Percentiles rank a stretch among this genome's conserved stretches.
These are phyloP conservation scores for Agapetus fuscipes DNA, from an alignment of 2,888 invertebrate species.

Conservation along the genomic window DNA sequence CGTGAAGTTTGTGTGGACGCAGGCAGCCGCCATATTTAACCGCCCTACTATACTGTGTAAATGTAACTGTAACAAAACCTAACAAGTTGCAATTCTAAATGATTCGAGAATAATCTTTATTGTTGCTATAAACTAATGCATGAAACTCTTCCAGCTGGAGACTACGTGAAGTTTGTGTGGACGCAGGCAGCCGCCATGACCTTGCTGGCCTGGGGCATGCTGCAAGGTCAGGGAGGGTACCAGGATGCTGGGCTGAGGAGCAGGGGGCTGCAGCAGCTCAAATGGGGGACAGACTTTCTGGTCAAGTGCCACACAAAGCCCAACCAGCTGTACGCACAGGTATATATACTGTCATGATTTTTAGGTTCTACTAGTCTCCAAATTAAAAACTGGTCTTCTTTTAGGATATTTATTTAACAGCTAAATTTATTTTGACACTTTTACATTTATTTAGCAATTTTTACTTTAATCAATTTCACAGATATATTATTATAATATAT, in stretches of 20 bases:
- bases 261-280: slow-evolving; percentile 31
- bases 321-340: slow-evolving; percentile 43
- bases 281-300: slow-evolving; percentile 52
- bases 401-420: too few relatives aligned
- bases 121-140: too few relatives aligned
- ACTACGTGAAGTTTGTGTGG: slow-evolving; percentile 48
- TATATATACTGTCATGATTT: slow-evolving; percentile 1
- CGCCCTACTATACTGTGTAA: too few relatives aligned
- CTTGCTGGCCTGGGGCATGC: slow-evolving; percentile 42
- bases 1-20: slow-evolving; percentile 48
- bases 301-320: slow-evolving; percentile 46
- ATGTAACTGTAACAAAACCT: too few relatives aligned
- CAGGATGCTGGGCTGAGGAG: slow-evolving; percentile 25
- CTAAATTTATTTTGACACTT: too few relatives aligned
- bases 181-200: slow-evolving; percentile 47
- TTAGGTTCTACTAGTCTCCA: too few relatives aligned
- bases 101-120: too few relatives aligned
- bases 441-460: too few relatives aligned
- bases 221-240: slow-evolving; percentile 32
- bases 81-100: too few relatives aligned
- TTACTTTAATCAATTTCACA: too few relatives aligned
- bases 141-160: slow-evolving; percentile 43
- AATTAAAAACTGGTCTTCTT: too few relatives aligned
- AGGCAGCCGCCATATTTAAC: slow-evolving; percentile 46
- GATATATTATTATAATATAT: too few relatives aligned